A percentile compares a stretch with the other conserved stretches of the same genome.
Evolutionary conservation across 2,113 vertebrate species (phyloP).

Genomic region (Thymallus thymallus): DNA sequence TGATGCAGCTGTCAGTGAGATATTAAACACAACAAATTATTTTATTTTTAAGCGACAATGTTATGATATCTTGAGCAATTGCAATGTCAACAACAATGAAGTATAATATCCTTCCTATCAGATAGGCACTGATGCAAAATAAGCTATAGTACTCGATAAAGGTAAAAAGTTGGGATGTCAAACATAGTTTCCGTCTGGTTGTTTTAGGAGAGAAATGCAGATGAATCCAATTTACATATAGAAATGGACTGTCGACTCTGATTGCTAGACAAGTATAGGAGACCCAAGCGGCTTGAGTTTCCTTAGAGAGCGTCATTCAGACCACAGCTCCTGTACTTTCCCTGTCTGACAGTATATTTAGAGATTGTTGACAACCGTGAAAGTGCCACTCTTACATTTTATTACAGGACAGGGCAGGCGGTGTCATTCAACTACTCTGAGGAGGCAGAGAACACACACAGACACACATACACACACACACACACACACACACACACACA

Average conservation of each 20-base stretch:
- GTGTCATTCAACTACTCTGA: slow-evolving; percentile 61
- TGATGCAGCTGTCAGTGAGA: slow-evolving; percentile 64
- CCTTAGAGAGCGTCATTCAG: slow-evolving; percentile 31
- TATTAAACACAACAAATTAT: slow-evolving; percentile 65
- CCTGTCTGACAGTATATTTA: slow-evolving; percentile 66
- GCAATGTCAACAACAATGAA: slow-evolving; percentile 64
- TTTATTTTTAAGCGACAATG: slow-evolving; percentile 61
- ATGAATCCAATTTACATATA: slow-evolving; percentile 37
- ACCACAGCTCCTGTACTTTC: slow-evolving; percentile 31
- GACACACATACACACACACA: slow-evolving; percentile 14
- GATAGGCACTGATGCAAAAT: slow-evolving; percentile 49
- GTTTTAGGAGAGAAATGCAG: slow-evolving; percentile 23
- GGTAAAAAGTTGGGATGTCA: too few species aligned
- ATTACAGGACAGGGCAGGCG: slow-evolving; percentile 63
- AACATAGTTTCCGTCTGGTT: too few species aligned
- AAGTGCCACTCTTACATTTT: slow-evolving; percentile 73
- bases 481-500: too few species aligned
- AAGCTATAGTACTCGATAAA: slow-evolving; percentile 2
- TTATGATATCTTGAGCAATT: slow-evolving; percentile 55
- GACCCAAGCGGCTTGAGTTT: slow-evolving; percentile 26
- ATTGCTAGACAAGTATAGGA: not conserved
- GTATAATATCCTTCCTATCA: slow-evolving; percentile 47
- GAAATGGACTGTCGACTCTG: not conserved
- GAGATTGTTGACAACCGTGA: slow-evolving; percentile 71
- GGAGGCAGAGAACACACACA: slow-evolving; percentile 24